Evolutionary conservation across 2,113 vertebrate genomes (phyloP), one percentile per base, ranked within the genome.

Genomic region (Gasterosteus nipponicus): DNA sequence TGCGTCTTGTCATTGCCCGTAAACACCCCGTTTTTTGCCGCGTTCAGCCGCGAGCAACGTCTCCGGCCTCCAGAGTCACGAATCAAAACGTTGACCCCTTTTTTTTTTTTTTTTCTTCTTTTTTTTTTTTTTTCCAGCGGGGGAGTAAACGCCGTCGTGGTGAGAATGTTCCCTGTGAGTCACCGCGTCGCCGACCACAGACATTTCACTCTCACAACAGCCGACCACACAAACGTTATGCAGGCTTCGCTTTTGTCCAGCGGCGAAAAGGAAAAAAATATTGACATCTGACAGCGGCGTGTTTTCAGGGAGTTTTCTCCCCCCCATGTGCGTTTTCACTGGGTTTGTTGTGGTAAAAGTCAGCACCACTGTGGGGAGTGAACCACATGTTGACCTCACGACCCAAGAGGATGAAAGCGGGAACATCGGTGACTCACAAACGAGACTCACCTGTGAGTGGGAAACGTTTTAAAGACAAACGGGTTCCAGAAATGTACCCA

Each of bases 131-230:
- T 59, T 81, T 59, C 83, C 87, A 75, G 47, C 31, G 59, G 49
- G 77, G 26, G 39, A 81, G 71, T 80, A 69, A 87, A 82, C 87
- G 74, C 80, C 70, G 90, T 72, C 51, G 63, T 14, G 75, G 66
- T 11, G 11, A 84, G 69, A 44, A n/a, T 65, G 86, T 85, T 89
- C 89, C 72, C 70, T 75, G 61, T 92, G 90, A 91, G 79, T 94
- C 90, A 94, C 86, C 60, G 51, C 75, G 85, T 91, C 68, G 75
- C 75, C 31, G 75, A 89, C 92, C 90, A 75, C 89, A 88, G 70
- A 83, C 77, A 88, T 92, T 89, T 89, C 85, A 92, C 93, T 94
- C 93, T 93, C 92, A 92, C 91, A 91, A 88, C 54, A 80, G 82
- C 63, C 41, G 10, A 60, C 92, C 90, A 78, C 92, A 83, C 73